These are phyloP conservation scores for Acrobasis consociella DNA, from an alignment of 2,888 invertebrate species.

Conservation along the genomic window DNA sequence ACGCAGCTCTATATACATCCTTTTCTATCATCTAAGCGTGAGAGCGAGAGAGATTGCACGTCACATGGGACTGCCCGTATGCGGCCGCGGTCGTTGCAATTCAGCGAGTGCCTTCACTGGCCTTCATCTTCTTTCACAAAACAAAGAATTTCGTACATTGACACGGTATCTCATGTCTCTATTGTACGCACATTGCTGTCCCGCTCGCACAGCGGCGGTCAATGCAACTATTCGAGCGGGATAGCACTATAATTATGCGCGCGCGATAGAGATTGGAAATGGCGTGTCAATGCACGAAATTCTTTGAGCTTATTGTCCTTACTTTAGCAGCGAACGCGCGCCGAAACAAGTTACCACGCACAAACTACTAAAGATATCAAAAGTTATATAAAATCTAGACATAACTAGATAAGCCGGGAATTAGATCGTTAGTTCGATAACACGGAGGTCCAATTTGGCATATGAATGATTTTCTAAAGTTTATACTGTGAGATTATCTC, in stretches of 20 bases:
- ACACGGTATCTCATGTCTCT: not conserved
- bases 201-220: not conserved
- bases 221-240: no score
- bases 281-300: no score
- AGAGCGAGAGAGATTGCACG: constrained; percentile 1
- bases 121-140: not conserved
- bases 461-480: constrained; percentile 46
- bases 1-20: not conserved
- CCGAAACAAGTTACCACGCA: constrained; percentile 43
- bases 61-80: not conserved
- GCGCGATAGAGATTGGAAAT: no score
- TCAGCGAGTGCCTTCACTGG: constrained; percentile 8
- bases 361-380: constrained; percentile 47
- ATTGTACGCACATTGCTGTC: not conserved
- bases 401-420: constrained; percentile 49
- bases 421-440: constrained; percentile 47
- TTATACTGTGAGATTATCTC: constrained; percentile 42
- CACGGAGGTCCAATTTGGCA: constrained; percentile 63
- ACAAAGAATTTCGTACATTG: not conserved
- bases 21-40: not conserved
- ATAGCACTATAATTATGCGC: no score
- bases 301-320: no score
- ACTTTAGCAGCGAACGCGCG: not conserved
- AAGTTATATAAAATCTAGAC: constrained; percentile 49
- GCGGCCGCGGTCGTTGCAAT: constrained; percentile 1